These are phyloP conservation scores for Rhinolophus sinicus DNA, from an alignment of 2,113 vertebrate genomes.

Conservation along the genomic window DNA sequence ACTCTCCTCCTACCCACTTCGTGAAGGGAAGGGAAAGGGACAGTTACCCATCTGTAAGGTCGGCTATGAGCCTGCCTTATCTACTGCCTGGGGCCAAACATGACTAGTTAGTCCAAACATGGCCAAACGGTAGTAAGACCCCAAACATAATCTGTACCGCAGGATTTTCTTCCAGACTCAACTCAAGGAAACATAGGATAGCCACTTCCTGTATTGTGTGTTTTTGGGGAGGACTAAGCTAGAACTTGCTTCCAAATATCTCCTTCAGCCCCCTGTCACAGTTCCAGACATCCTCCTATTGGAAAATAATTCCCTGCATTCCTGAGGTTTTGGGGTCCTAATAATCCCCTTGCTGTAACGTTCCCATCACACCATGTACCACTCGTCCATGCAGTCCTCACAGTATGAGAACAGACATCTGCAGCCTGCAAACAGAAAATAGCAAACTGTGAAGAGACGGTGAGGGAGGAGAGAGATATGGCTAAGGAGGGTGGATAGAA, in stretches of 20 bases:
- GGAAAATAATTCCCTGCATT: background rate
- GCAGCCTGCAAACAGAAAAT: background rate
- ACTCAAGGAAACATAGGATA: background rate
- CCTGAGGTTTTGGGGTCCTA: background rate
- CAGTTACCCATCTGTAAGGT: background rate
- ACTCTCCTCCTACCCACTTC: background rate
- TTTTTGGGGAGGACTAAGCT: background rate
- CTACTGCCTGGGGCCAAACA: background rate
- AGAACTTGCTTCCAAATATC: background rate
- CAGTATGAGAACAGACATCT: background rate
- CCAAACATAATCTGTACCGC: background rate
- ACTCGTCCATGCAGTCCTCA: background rate
- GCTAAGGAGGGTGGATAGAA: no score
- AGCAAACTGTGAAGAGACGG: background rate
- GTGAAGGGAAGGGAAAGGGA: background rate
- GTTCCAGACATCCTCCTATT: background rate
- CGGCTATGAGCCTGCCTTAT: background rate
- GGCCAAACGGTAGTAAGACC: background rate
- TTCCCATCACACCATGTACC: rapidly evolving
- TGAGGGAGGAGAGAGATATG: background rate
- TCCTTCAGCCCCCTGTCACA: background rate
- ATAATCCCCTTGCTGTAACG: background rate
- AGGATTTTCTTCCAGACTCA: background rate
- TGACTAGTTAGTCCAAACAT: background rate
- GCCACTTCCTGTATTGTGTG: background rate